phyloP scores from a whole-genome alignment of 2,888 invertebrate genomes.

The Ectemnius lituratus region DNA sequence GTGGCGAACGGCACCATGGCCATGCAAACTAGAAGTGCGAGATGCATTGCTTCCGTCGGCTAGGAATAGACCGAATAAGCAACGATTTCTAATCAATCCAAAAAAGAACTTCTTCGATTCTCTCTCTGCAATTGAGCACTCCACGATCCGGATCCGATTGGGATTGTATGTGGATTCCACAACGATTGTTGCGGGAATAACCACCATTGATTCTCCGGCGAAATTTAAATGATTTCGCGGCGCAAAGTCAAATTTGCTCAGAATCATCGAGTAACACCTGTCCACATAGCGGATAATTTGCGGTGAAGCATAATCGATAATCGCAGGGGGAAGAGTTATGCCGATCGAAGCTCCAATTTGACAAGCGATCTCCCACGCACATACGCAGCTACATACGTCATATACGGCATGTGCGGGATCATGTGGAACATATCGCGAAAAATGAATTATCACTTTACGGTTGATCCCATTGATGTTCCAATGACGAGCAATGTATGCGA shows the following conservation, averaged over 20 bases:
- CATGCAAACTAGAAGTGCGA: slow-evolving; percentile 23
- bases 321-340: slow-evolving; percentile 22
- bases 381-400: neutral
- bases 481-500: too few relatives aligned
- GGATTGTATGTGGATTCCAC: neutral
- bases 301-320: slow-evolving; percentile 20
- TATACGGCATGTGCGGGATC: too few relatives aligned
- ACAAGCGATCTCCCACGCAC: neutral
- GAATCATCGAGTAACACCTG: slow-evolving; percentile 50
- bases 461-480: too few relatives aligned
- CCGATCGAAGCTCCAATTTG: slow-evolving; percentile 30
- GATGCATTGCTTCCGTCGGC: slow-evolving; percentile 15
- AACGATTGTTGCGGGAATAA: slow-evolving; percentile 8
- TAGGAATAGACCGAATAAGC: neutral
- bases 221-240: slow-evolving; percentile 24
- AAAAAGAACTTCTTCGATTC: neutral
- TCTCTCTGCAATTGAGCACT: neutral
- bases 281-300: slow-evolving; percentile 42
- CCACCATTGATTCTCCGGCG: slow-evolving; percentile 12
- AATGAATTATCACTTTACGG: too few relatives aligned
- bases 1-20: slow-evolving; percentile 17
- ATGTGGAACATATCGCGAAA: too few relatives aligned
- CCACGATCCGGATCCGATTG: neutral
- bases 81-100: neutral
- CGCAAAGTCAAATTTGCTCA: slow-evolving; percentile 29